These are phyloP conservation scores for Myocastor coypus DNA, from an alignment of 2,113 vertebrate species.

Conservation along the genomic window DNA sequence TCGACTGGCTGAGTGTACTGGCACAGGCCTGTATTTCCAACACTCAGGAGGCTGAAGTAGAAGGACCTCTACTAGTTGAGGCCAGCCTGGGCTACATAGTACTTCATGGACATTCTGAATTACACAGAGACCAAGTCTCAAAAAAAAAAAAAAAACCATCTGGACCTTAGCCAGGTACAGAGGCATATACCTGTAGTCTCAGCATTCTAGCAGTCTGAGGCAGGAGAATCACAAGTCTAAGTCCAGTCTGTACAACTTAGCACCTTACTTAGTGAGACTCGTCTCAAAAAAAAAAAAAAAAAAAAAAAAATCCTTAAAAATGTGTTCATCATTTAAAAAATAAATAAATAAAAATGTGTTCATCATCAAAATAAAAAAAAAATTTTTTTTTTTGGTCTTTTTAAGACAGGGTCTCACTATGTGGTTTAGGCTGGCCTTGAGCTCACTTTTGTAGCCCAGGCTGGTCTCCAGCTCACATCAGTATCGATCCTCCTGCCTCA, in stretches of 20 bases:
- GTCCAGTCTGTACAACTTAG: background rate
- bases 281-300: background rate
- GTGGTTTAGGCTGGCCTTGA: too few species aligned
- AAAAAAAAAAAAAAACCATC: background rate
- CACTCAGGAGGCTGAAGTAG: background rate
- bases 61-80: background rate
- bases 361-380: too few species aligned
- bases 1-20: background rate
- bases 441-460: too few species aligned
- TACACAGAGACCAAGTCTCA: background rate
- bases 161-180: background rate
- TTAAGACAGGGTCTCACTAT: too few species aligned
- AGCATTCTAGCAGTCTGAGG: background rate
- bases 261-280: background rate
- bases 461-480: too few species aligned
- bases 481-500: too few species aligned
- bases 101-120: background rate
- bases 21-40: background rate
- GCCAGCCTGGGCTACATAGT: background rate
- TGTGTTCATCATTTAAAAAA: too few species aligned
- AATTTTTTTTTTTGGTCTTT: too few species aligned
- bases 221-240: background rate
- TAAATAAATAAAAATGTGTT: too few species aligned
- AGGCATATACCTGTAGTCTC: background rate
- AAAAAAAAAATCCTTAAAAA: too few species aligned